Evolutionary conservation across 1,140 invertebrate genomes (phyloP).

Genomic region (Andricus grossulariae): DNA sequence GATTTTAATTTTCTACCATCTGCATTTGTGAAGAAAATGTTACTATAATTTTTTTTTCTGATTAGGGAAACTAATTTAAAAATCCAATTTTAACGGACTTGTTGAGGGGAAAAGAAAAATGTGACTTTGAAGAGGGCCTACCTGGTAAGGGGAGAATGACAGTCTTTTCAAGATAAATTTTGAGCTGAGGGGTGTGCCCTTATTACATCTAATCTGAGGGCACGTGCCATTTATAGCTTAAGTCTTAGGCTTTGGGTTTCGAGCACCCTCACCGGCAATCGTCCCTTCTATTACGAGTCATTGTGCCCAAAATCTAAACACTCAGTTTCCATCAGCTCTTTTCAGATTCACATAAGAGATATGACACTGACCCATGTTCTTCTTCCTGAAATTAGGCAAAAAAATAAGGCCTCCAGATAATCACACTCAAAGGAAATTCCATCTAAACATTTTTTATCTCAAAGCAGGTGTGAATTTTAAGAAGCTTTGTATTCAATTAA

Average conservation of each 20-base stretch:
- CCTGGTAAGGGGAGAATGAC: neutral
- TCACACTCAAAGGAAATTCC: conserved; percentile 13
- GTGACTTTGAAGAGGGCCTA: conserved; percentile 11
- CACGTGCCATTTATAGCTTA: conserved; percentile 11
- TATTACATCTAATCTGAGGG: conserved; percentile 2
- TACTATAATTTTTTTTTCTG: too few relatives aligned
- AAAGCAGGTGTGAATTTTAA: too few relatives aligned
- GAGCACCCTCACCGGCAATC: neutral
- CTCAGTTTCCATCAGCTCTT: conserved; percentile 3
- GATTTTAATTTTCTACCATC: too few relatives aligned
- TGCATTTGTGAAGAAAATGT: too few relatives aligned
- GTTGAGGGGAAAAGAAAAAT: neutral
- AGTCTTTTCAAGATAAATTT: conserved; percentile 23
- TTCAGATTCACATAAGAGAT: conserved; percentile 17
- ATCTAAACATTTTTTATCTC: neutral
- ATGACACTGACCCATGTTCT: conserved; percentile 18
- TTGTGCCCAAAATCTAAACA: neutral
- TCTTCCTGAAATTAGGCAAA: conserved; percentile 7
- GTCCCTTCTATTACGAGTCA: conserved; percentile 21
- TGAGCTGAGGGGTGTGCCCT: neutral
- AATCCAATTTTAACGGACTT: conserved; percentile 7
- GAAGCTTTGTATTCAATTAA: too few relatives aligned
- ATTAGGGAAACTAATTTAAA: neutral
- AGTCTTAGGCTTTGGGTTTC: neutral
- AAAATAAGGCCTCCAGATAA: neutral